Evolutionary conservation across 2,797 vertebrate species (phyloP), one percentile per base, ranked within the genome.

Genomic region (Botia almorhae): DNA sequence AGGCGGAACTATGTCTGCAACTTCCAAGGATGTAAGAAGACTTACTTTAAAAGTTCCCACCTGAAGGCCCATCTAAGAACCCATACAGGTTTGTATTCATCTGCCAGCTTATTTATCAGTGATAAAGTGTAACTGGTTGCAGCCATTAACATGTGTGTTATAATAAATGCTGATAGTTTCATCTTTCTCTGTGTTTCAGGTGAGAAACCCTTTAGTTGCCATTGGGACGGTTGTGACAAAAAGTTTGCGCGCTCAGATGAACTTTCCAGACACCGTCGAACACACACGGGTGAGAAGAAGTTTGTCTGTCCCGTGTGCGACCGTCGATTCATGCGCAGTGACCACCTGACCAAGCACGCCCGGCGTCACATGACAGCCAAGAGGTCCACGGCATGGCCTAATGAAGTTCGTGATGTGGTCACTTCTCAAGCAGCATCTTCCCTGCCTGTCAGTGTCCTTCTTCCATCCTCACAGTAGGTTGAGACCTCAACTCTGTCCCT

Each of bases 1-100:
- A 91, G 97, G 43, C 93, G 98, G 1, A 98, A 97, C 88, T 98
- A 98, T 0, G 88, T 98, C 43, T 99, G 98, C 81, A 95, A 87
- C 89, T 98, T 97, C 75, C 93, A 95, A 0, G 96, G 96, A 69
- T 99, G 98, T 91, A 96, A 95, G 89, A 99, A 99, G 90, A 99
- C 98, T 0, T 99, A 99, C 88, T 99, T 99, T 91, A 99, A 99
- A 91, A 99, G 98, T 64, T 99, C 98, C 0, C 98, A 99, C 87
- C 96, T 99, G 81, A 99, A 98, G 91, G 98, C 97, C 64, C 98
- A 99, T 84, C 96, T 98, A 74, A 95, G 98, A 84, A 99, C 97
- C 1, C 98, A 99, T 90, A 99, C 98, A 85, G 98, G 98, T 98
- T 60, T 70, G 23, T 39, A 60, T 61, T 12, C 16, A 29, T 33